Evolutionary conservation across 2,113 vertebrate species (phyloP).

Genomic region (Elaphurus davidianus): DNA sequence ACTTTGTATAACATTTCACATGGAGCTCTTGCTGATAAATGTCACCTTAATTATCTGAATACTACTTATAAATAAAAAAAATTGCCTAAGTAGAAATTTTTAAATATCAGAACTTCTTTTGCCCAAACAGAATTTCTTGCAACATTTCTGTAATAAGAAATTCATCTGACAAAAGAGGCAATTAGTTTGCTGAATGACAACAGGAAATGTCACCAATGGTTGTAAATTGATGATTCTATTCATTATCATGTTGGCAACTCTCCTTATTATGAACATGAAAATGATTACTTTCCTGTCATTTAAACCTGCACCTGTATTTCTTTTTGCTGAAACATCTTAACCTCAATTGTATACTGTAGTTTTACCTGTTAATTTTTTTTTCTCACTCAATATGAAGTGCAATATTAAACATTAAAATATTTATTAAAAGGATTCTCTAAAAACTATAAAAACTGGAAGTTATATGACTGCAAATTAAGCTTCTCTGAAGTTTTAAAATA

Average conservation of each 20-base stretch:
- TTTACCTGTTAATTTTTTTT: conserved; percentile 55
- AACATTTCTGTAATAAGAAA: conserved; percentile 60
- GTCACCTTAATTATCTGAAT: not conserved
- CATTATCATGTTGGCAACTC: conserved; percentile 69
- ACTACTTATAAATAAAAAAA: not conserved
- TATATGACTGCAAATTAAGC: conserved; percentile 19
- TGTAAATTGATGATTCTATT: conserved; percentile 72
- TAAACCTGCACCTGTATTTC: conserved; percentile 35
- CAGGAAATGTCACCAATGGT: conserved; percentile 62
- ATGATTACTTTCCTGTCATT: conserved; percentile 72
- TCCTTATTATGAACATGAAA: conserved; percentile 72
- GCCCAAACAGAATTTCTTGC: conserved; percentile 53
- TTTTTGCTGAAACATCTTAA: conserved; percentile 40
- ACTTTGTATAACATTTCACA: not conserved
- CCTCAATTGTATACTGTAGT: not conserved
- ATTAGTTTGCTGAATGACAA: conserved; percentile 73
- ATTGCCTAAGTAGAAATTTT: not conserved
- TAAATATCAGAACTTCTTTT: conserved; percentile 6
- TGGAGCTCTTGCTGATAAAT: not conserved
- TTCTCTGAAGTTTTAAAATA: conserved; percentile 32
- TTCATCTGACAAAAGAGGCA: conserved; percentile 70
- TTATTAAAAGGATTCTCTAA: conserved; percentile 41
- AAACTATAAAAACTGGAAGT: conserved; percentile 25
- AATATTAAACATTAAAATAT: conserved; percentile 8
- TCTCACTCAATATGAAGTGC: not conserved